phyloP scores from a whole-genome alignment of 1,140 invertebrate species.

The Helicoverpa armigera region DNA sequence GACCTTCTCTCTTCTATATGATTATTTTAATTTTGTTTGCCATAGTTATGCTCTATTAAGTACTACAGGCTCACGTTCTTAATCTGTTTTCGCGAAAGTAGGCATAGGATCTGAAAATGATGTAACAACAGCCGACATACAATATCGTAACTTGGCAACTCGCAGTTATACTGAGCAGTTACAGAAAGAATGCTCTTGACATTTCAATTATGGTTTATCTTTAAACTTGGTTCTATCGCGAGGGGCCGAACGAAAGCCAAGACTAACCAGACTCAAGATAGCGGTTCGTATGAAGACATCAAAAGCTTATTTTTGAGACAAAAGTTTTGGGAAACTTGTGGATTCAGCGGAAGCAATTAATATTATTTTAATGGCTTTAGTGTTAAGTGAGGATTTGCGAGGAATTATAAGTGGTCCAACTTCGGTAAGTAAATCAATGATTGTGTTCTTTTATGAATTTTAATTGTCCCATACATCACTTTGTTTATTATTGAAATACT shows the following conservation, averaged over 20 bases:
- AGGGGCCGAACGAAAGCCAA: slow-evolving; percentile 48
- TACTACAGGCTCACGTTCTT: neutral
- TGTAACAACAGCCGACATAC: neutral
- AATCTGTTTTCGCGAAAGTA: slow-evolving; percentile 21
- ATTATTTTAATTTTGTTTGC: too few relatives aligned
- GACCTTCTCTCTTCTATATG: too few relatives aligned
- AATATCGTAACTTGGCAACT: slow-evolving; percentile 36
- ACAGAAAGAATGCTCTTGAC: slow-evolving; percentile 62
- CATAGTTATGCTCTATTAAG: neutral
- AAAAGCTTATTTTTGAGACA: slow-evolving; percentile 39
- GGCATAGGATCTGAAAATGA: slow-evolving; percentile 1
- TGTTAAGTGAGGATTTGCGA: neutral
- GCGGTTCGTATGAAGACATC: neutral
- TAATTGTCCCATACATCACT: too few relatives aligned
- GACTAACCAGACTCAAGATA: slow-evolving; percentile 38
- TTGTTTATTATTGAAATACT: too few relatives aligned
- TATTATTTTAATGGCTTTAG: slow-evolving; percentile 8
- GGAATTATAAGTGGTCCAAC: too few relatives aligned
- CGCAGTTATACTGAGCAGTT: slow-evolving; percentile 7
- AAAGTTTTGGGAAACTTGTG: slow-evolving; percentile 14
- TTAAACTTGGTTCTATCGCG: slow-evolving; percentile 56
- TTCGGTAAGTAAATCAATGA: too few relatives aligned
- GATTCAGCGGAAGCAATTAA: neutral
- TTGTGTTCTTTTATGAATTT: too few relatives aligned
- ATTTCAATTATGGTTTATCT: slow-evolving; percentile 69